Evolutionary conservation across 2,797 vertebrate genomes (phyloP).

Genomic region (Urosaurus nigricauda): DNA sequence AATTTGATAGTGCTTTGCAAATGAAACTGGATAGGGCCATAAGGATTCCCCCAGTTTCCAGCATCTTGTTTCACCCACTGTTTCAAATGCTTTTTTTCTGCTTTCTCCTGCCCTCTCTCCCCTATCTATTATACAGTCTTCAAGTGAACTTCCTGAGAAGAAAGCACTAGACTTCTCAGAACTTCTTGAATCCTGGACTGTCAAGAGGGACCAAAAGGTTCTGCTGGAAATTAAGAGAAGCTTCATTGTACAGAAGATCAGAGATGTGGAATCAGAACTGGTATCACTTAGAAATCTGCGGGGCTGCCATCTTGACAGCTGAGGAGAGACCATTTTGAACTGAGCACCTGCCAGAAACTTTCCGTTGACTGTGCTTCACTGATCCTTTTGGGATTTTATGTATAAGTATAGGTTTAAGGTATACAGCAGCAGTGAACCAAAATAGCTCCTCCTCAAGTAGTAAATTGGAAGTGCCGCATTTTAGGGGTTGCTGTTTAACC

Average conservation of each 20-base stretch:
- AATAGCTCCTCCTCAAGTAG: neutral
- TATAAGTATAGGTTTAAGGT: neutral
- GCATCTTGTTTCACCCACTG: rapidly evolving
- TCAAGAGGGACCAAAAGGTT: slow-evolving; percentile 74
- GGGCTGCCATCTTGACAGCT: neutral
- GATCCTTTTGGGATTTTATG: neutral
- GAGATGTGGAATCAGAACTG: slow-evolving; percentile 81
- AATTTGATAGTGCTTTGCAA: neutral
- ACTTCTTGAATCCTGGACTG: slow-evolving; percentile 36
- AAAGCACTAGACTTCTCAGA: slow-evolving; percentile 41
- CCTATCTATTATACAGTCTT: slow-evolving; percentile 35
- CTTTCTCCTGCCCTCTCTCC: neutral
- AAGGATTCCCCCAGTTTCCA: neutral
- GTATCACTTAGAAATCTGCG: slow-evolving; percentile 62
- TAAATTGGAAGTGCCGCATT: neutral
- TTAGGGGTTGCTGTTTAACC: neutral
- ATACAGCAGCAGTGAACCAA: neutral
- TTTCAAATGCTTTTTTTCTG: neutral
- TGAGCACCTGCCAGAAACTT: neutral
- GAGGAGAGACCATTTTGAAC: neutral
- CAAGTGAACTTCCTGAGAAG: neutral
- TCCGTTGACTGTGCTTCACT: neutral
- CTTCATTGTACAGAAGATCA: slow-evolving; percentile 78
- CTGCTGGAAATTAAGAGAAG: slow-evolving; percentile 82
- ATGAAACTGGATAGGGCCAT: neutral